Percentiles rank a stretch among this genome's conserved stretches.
Evolutionary conservation across 1,140 invertebrate genomes (phyloP).

Genomic region (Habropoda laboriosa): DNA sequence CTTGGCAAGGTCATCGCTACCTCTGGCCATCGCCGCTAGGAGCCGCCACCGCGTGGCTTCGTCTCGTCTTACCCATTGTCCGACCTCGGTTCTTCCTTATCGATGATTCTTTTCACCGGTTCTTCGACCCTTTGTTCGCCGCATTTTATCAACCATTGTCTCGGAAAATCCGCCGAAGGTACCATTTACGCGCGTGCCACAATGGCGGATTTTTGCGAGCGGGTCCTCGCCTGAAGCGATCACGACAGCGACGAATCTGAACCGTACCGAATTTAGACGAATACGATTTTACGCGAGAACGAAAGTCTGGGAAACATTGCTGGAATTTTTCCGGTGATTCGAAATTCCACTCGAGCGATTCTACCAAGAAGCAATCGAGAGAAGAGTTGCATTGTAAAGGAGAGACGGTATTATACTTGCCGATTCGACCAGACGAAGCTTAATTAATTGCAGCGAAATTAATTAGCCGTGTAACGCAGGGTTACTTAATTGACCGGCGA

Average conservation of each 20-base stretch:
- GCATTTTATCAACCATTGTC: conserved; percentile 40
- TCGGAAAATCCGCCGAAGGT: conserved; percentile 7
- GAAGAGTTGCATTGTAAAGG: background rate
- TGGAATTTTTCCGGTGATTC: background rate
- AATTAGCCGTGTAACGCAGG: conserved; percentile 63
- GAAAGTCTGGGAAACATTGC: too few species aligned
- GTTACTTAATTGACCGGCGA: conserved; percentile 63
- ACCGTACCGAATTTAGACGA: background rate
- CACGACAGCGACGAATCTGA: background rate
- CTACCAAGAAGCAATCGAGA: background rate
- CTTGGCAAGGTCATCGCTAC: conserved; percentile 77
- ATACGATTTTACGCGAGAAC: background rate
- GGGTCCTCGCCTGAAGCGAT: background rate
- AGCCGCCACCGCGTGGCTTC: conserved; percentile 68
- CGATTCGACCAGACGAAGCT: conserved; percentile 32
- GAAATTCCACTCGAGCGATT: background rate
- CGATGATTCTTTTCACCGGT: conserved; percentile 54
- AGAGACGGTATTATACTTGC: background rate
- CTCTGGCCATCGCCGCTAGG: conserved; percentile 73
- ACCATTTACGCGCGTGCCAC: background rate
- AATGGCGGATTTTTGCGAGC: background rate
- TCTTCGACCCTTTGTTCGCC: conserved; percentile 10
- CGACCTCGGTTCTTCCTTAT: conserved; percentile 64
- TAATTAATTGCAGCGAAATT: conserved; percentile 68
- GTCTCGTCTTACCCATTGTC: conserved; percentile 32